Evolutionary conservation across 2,113 vertebrate species (phyloP).

Genomic region (Crotalus helleri): DNA sequence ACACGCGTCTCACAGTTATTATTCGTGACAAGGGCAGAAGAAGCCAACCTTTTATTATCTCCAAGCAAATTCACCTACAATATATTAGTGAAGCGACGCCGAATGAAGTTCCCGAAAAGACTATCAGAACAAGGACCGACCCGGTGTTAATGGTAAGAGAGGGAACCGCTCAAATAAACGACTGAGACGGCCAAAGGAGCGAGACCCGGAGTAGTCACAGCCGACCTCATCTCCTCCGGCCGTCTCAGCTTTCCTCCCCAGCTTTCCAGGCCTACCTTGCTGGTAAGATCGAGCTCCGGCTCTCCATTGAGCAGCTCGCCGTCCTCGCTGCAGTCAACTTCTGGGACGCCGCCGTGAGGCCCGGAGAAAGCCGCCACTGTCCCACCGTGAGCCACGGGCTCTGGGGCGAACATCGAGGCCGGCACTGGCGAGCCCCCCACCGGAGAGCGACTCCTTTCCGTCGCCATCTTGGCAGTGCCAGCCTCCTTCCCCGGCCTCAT

Average conservation of each 20-base stretch:
- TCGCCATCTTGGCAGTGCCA: constrained; percentile 70
- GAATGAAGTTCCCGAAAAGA: background rate
- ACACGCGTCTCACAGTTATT: background rate
- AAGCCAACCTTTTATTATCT: background rate
- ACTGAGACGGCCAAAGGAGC: background rate
- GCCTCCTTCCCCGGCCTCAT: constrained; percentile 36
- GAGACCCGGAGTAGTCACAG: background rate
- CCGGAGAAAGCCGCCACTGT: constrained; percentile 73
- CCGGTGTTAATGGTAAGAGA: too few relatives aligned
- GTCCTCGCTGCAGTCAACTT: constrained; percentile 71
- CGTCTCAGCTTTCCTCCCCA: background rate
- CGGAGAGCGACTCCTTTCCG: constrained; percentile 75
- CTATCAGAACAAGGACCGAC: background rate
- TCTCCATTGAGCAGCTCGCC: constrained; percentile 81
- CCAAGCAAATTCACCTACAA: background rate
- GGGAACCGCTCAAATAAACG: background rate
- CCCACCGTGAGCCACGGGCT: constrained; percentile 67
- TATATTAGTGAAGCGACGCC: background rate
- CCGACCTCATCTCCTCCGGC: background rate
- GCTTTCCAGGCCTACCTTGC: constrained; percentile 82
- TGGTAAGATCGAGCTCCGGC: constrained; percentile 84
- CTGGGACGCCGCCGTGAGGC: constrained; percentile 69
- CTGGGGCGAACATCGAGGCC: constrained; percentile 88
- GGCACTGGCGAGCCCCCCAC: constrained; percentile 80
- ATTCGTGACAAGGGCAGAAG: background rate